These are phyloP conservation scores for Nematolebias whitei DNA, from an alignment of 2,113 vertebrate genomes.

Conservation along the genomic window DNA sequence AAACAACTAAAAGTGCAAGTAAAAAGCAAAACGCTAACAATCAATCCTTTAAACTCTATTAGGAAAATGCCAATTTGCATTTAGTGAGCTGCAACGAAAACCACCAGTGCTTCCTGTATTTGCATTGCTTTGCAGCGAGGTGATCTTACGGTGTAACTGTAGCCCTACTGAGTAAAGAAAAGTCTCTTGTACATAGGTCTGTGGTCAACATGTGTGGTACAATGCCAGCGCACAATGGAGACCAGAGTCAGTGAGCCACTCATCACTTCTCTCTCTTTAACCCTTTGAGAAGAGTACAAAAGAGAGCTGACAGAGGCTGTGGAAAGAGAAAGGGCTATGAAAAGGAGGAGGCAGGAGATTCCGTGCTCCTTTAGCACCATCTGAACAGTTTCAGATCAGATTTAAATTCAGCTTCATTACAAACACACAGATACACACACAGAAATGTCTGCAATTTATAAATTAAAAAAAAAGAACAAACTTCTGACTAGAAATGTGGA, in stretches of 20 bases:
- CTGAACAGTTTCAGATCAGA: constrained; percentile 23
- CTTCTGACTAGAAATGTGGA: constrained; percentile 8
- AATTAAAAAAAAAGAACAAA: too few species aligned
- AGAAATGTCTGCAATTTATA: too few species aligned
- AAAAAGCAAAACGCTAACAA: constrained; percentile 3
- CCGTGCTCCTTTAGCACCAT: constrained; percentile 12
- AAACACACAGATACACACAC: neutral
- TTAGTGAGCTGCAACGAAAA: constrained; percentile 1
- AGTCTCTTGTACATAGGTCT: constrained; percentile 58
- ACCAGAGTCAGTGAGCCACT: constrained; percentile 55
- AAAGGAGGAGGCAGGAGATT: constrained; percentile 32
- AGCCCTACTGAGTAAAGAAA: constrained; percentile 35
- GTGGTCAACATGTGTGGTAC: constrained; percentile 59
- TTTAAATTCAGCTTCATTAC: constrained; percentile 18
- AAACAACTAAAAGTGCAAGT: neutral
- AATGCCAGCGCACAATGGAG: constrained; percentile 69
- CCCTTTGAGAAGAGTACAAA: constrained; percentile 70
- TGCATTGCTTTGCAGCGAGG: constrained; percentile 44
- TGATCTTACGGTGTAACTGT: constrained; percentile 34
- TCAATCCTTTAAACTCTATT: constrained; percentile 3
- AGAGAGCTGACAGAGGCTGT: constrained; percentile 52
- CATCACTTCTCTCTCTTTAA: constrained; percentile 73
- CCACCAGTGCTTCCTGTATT: constrained; percentile 8
- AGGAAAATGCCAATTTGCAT: neutral
- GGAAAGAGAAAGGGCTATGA: constrained; percentile 38